These are phyloP conservation scores for Chelonia mydas DNA, from an alignment of 2,797 vertebrate species.

Conservation along the genomic window DNA sequence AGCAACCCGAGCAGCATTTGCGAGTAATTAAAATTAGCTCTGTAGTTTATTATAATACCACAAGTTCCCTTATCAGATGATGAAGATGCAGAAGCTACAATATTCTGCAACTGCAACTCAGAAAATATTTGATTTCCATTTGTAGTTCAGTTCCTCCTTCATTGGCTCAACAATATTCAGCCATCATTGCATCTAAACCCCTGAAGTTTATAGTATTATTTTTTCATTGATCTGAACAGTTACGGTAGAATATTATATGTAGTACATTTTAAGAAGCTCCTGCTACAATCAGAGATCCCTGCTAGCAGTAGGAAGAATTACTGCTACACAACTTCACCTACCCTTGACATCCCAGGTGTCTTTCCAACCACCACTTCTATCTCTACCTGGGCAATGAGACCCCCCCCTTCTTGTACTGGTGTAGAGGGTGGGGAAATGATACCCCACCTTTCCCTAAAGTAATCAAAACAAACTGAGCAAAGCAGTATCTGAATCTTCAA, in stretches of 20 bases:
- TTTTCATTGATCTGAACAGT: background rate
- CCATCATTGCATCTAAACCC: accelerated
- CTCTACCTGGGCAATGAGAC: accelerated
- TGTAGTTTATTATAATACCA: constrained; percentile 60
- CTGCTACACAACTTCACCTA: accelerated
- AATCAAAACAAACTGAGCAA: background rate
- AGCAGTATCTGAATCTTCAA: background rate
- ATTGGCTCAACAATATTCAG: background rate
- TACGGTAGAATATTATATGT: background rate
- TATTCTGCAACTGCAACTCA: background rate
- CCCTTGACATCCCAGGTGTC: background rate
- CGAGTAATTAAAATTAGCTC: constrained; percentile 77
- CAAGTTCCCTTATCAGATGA: constrained; percentile 39
- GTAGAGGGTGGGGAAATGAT: background rate
- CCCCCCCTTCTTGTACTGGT: background rate
- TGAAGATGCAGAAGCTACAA: constrained; percentile 16
- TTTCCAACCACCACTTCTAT: background rate
- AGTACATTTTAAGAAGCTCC: background rate
- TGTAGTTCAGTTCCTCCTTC: background rate
- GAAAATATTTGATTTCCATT: constrained; percentile 8
- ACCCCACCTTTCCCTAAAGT: background rate
- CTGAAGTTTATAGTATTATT: background rate
- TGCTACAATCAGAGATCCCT: background rate
- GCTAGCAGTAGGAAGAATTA: background rate
- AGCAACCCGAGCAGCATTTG: constrained; percentile 71